These are phyloP conservation scores for Clarias magur DNA, from an alignment of 2,113 vertebrate species.

Conservation along the genomic window DNA sequence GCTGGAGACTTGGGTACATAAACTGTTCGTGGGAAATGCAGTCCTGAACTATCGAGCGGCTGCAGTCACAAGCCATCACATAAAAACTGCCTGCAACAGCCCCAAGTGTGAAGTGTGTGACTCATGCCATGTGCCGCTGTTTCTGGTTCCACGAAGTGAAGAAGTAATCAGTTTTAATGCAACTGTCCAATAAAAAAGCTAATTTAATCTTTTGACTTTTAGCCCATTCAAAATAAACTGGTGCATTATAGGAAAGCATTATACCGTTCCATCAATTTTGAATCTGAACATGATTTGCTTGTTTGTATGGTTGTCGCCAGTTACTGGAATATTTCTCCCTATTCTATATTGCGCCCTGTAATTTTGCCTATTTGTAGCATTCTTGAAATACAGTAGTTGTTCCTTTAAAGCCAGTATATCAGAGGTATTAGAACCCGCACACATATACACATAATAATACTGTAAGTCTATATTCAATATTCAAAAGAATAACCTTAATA, in stretches of 20 bases:
- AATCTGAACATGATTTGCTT: background rate
- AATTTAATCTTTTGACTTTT: background rate
- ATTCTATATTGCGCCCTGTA: background rate
- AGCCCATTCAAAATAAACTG: background rate
- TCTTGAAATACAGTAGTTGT: background rate
- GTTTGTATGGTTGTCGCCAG: background rate
- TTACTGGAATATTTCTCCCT: background rate
- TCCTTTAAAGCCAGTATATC: background rate
- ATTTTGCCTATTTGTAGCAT: background rate
- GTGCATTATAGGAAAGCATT: background rate
- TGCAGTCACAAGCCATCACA: too few relatives aligned
- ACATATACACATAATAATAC: background rate
- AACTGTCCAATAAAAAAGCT: background rate
- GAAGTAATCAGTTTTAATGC: background rate
- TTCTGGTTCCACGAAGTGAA: background rate
- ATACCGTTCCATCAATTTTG: background rate
- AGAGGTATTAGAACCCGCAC: background rate
- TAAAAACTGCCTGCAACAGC: too few relatives aligned
- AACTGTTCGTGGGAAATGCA: too few relatives aligned
- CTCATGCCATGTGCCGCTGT: too few relatives aligned
- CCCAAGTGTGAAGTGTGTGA: background rate
- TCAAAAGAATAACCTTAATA: background rate
- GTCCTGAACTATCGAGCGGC: too few relatives aligned
- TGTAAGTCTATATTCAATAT: background rate
- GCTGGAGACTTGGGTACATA: too few relatives aligned